Conservation (phyloP, 2,888 invertebrate genomes). For the Kuschelorhynchus macadamiae region DNA sequence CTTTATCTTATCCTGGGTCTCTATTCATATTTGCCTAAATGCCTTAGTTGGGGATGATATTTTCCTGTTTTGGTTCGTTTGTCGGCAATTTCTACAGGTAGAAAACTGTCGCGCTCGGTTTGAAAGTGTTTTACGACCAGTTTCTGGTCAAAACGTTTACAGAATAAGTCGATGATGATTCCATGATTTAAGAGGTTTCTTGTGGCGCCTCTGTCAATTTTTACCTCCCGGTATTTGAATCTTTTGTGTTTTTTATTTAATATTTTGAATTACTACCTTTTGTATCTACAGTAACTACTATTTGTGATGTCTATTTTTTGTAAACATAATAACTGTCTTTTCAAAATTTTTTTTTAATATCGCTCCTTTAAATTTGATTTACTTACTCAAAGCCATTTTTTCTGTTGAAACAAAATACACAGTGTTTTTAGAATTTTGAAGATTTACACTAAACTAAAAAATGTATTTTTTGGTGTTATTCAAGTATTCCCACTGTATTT, state of each 20-base stretch:
- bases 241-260: conserved; percentile 7
- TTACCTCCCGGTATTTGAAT: conserved; percentile 23
- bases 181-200: conserved; percentile 32
- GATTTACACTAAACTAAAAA: too few species aligned
- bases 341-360: too few species aligned
- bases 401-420: too few species aligned
- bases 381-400: too few species aligned
- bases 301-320: conserved; percentile 6
- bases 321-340: background rate
- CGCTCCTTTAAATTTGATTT: too few species aligned
- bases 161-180: conserved; percentile 38
- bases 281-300: background rate
- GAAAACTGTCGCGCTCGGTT: conserved; percentile 24
- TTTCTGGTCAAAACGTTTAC: conserved; percentile 41
- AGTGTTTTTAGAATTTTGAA: too few species aligned
- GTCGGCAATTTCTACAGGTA: conserved; percentile 32
- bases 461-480: too few species aligned
- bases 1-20: conserved; percentile 9
- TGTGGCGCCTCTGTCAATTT: conserved; percentile 35
- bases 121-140: conserved; percentile 31
- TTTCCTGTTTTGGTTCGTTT: conserved; percentile 27
- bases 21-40: conserved; percentile 22
- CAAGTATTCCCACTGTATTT: too few species aligned
- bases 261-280: conserved; percentile 21
- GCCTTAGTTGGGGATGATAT: conserved; percentile 22